Conservation (phyloP, 1,140 invertebrate species). For the Ditylenchus dipsaci region DNA sequence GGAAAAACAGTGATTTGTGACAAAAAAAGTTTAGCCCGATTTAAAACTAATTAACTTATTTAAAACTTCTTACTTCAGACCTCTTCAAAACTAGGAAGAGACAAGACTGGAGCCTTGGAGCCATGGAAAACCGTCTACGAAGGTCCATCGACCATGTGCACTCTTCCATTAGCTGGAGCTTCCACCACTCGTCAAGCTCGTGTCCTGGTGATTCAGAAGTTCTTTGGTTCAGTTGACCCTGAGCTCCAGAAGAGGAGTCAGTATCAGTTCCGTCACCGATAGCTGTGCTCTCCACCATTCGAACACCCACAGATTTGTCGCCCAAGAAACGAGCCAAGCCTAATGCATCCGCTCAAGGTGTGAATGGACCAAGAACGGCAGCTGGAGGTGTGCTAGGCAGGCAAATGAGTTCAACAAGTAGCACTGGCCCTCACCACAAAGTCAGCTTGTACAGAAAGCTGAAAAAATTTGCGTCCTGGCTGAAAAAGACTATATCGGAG, state of each 20-base stretch:
- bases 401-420: background rate
- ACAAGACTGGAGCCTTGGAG: slow-evolving; percentile 35
- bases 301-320: slow-evolving; percentile 10
- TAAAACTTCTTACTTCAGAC: slow-evolving; percentile 20
- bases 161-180: slow-evolving; percentile 26
- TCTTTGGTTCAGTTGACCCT: no score
- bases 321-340: slow-evolving; percentile 5
- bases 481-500: slow-evolving; percentile 41
- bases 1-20: no score
- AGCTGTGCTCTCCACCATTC: slow-evolving; percentile 29
- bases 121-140: slow-evolving; percentile 50
- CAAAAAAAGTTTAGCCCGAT: no score
- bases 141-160: slow-evolving; percentile 38
- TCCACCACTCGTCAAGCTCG: slow-evolving; percentile 42
- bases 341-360: slow-evolving; percentile 1
- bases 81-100: slow-evolving; percentile 31
- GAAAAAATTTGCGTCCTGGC: slow-evolving; percentile 20
- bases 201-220: slow-evolving; percentile 45
- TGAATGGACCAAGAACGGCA: background rate
- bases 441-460: slow-evolving; percentile 39
- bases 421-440: slow-evolving; percentile 29
- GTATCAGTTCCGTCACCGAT: slow-evolving; percentile 46
- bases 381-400: slow-evolving; percentile 13
- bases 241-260: slow-evolving; percentile 39
- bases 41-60: no score